These are phyloP conservation scores for Silurus lanzhouensis DNA, from an alignment of 2,797 vertebrate genomes.

Conservation along the genomic window DNA sequence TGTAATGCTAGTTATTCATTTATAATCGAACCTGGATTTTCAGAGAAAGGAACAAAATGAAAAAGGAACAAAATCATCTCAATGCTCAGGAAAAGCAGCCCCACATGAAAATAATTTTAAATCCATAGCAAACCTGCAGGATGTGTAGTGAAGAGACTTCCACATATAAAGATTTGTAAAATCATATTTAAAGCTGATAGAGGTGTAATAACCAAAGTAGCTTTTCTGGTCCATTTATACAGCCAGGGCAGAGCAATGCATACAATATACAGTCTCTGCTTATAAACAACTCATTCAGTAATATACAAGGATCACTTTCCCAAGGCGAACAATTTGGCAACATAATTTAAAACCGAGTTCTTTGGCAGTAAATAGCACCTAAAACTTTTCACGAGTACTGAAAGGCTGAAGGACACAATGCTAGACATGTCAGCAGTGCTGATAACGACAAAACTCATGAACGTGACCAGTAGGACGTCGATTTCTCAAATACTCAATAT, in stretches of 20 bases:
- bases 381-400: not conserved
- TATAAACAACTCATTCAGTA: not conserved
- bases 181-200: constrained; percentile 13
- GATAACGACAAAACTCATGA: not conserved
- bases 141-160: not conserved
- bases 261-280: not conserved
- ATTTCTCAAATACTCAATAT: not conserved
- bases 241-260: not conserved
- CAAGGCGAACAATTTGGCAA: constrained; percentile 29
- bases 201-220: not conserved
- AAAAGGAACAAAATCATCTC: not conserved
- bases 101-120: not conserved
- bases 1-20: constrained; percentile 4
- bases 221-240: constrained; percentile 1
- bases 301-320: not conserved
- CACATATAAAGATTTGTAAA: not conserved
- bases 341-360: not conserved
- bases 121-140: not conserved
- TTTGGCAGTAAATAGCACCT: constrained; percentile 1
- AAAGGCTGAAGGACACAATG: no score
- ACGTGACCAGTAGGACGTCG: not conserved
- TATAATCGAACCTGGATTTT: not conserved
- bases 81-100: not conserved
- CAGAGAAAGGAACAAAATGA: not conserved
- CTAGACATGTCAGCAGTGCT: not conserved